Percentiles rank a stretch among this genome's conserved stretches.
Evolutionary conservation across 2,888 invertebrate species (phyloP).

Genomic region (Cyaniris semiargus): DNA sequence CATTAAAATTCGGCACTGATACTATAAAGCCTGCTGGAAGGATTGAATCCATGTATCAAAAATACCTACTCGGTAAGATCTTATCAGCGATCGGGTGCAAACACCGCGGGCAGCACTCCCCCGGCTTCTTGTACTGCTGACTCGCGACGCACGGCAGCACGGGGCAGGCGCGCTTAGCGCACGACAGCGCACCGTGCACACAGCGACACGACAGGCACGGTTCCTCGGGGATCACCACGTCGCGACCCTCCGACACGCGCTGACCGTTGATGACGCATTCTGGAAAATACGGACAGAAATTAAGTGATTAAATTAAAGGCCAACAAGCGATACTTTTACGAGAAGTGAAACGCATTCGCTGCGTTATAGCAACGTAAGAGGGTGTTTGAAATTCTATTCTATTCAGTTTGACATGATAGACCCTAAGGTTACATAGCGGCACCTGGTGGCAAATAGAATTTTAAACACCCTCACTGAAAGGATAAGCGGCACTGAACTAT

Average conservation of each 20-base stretch:
- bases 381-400: no score
- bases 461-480: no score
- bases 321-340: no score
- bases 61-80: slow-evolving; percentile 67
- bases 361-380: no score
- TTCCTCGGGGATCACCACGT: slow-evolving; percentile 90
- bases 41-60: neutral
- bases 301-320: neutral
- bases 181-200: slow-evolving; percentile 84
- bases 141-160: slow-evolving; percentile 90
- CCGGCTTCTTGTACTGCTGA: slow-evolving; percentile 85
- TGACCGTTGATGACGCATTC: slow-evolving; percentile 92
- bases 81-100: slow-evolving; percentile 73
- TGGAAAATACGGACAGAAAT: slow-evolving; percentile 57
- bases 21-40: no score
- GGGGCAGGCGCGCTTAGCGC: slow-evolving; percentile 92
- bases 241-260: slow-evolving; percentile 88
- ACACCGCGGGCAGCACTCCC: slow-evolving; percentile 88
- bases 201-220: slow-evolving; percentile 93
- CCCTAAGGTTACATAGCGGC: no score
- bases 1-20: no score
- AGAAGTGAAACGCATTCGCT: no score
- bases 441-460: no score
- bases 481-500: no score
- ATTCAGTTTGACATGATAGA: no score